Evolutionary conservation across 2,113 vertebrate genomes (phyloP), one percentile per base, ranked within the genome.

Genomic region (Corythoichthys intestinalis): DNA sequence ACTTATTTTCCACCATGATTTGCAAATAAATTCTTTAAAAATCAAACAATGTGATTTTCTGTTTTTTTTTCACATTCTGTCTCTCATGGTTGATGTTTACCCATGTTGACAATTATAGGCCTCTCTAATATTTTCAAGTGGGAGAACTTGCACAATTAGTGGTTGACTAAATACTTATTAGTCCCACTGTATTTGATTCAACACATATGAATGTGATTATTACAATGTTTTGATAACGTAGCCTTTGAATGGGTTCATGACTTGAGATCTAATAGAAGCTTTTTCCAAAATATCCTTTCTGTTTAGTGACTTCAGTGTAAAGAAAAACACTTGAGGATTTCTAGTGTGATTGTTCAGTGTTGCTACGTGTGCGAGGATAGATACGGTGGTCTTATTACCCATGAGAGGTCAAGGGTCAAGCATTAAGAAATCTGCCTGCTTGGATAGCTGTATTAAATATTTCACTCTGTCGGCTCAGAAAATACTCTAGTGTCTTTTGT

Each of bases 321-420:
- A 67, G 71, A 28, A 80, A 77, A 66, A 65, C 84, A 83, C 74
- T 72, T 62, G 68, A 76, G 74, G 85, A 83, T 76, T 86, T 82
- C 82, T 78, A 83, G 86, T 88, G 83, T 86, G 76, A 86, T 89
- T 88, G 84, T 81, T 82, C 81, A 80, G 71, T 74, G 73, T 77
- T 1, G 69, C 82, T 88, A 86, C 85, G 87, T 89, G 90, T 89
- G 87, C 76, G 81, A 82, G 82, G 85, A 86, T 86, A 89, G 87
- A 87, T 90, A 82, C 66, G 72, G 71, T 88, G 75, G 85, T 83
- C 87, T 92, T 92, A 92, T 92, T 92, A 92, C 91, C 90, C 89
- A 84, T 70, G 90, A 91, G 90, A 88, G 89, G 91, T 93, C 87
- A 92, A 70, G 81, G 91, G 90, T 91, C 89, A 91, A 87, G 86